These are phyloP conservation scores for Subanguina moxae DNA, from an alignment of 1,140 invertebrate species.

Conservation along the genomic window DNA sequence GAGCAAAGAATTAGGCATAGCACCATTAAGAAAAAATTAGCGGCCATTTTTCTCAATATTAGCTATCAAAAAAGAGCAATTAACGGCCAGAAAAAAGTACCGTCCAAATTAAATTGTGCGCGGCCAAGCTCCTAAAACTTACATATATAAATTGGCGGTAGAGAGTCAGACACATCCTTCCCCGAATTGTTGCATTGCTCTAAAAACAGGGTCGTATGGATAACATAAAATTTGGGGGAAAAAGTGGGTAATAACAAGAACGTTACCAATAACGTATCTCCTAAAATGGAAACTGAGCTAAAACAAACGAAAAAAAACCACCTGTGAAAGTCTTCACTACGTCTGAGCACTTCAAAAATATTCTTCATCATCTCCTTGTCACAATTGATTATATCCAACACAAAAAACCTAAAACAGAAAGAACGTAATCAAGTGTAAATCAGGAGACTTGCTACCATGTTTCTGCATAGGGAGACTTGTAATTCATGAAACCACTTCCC, in stretches of 20 bases:
- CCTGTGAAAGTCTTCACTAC: constrained; percentile 16
- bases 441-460: not conserved
- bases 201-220: too few species aligned
- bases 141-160: constrained; percentile 4
- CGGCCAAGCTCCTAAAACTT: not conserved
- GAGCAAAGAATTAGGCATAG: too few species aligned
- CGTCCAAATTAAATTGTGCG: too few species aligned
- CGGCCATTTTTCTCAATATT: not conserved
- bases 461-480: constrained; percentile 1
- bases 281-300: too few species aligned
- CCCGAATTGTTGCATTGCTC: constrained; percentile 29
- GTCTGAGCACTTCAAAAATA: constrained; percentile 21
- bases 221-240: too few species aligned
- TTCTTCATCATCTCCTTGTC: constrained; percentile 24
- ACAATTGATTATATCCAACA: constrained; percentile 40
- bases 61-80: not conserved
- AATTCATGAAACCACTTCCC: constrained; percentile 9
- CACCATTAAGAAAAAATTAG: too few species aligned
- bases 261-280: constrained; percentile 29
- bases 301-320: too few species aligned
- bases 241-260: too few species aligned
- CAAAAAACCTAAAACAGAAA: constrained; percentile 28
- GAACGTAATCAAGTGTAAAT: too few species aligned
- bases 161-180: not conserved
- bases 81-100: too few species aligned